Evolutionary conservation across 2,797 vertebrate genomes (phyloP).

Genomic region (Crenichthys baileyi): DNA sequence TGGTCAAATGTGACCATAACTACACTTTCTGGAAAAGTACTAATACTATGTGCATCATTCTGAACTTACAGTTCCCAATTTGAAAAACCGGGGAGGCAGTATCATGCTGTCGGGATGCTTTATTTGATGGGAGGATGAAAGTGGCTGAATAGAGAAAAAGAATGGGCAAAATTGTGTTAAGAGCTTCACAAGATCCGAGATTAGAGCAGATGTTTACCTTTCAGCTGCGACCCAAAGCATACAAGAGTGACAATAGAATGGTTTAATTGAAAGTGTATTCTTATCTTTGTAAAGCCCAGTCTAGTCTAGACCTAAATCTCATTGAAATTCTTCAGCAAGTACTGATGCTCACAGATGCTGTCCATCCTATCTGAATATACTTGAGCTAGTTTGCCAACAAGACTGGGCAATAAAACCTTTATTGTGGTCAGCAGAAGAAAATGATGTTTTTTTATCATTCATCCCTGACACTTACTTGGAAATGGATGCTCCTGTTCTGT

Average conservation of each 20-base stretch:
- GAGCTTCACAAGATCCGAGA: background rate
- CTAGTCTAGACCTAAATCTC: background rate
- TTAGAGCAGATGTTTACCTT: background rate
- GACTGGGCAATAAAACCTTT: no score
- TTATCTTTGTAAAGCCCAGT: background rate
- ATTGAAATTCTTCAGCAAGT: no score
- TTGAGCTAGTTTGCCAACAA: no score
- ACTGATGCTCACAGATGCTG: no score
- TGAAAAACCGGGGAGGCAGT: background rate
- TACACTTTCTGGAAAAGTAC: no score
- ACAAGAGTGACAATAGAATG: background rate
- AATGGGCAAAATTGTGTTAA: background rate
- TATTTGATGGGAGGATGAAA: background rate
- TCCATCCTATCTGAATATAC: no score
- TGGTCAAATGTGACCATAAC: no score
- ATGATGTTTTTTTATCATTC: slow-evolving; percentile 32
- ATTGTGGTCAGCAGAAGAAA: background rate
- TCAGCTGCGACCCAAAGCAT: background rate
- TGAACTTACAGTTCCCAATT: no score
- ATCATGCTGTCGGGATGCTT: background rate
- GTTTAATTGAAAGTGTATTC: background rate
- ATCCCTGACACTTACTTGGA: slow-evolving; percentile 16
- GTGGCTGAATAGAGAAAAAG: background rate
- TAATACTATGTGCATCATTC: no score
- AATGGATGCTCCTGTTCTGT: slow-evolving; percentile 31